A percentile compares a stretch with the other conserved stretches of the same genome.
phyloP scores from a whole-genome alignment of 64 coral and sea anemone species.

The Porites lutea region DNA sequence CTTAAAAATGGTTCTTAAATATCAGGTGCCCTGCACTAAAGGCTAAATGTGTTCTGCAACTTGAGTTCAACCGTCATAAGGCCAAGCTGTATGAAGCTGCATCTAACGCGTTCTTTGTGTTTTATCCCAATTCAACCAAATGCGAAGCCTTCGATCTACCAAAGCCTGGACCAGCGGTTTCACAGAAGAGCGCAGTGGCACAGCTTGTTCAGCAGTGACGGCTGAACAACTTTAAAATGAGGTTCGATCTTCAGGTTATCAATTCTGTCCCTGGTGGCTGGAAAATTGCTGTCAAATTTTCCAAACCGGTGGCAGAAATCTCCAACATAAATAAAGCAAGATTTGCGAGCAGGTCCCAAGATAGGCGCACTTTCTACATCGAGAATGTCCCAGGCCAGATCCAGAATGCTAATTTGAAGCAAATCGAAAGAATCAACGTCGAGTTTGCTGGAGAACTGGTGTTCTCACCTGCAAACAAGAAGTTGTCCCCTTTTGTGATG shows the following conservation, averaged over 20 bases:
- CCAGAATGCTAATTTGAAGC: no score
- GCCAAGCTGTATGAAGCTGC: conserved; percentile 4
- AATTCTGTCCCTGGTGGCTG: conserved; percentile 23
- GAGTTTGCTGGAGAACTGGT: conserved; percentile 5
- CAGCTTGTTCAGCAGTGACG: background rate
- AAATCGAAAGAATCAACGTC: no score
- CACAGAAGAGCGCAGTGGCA: background rate
- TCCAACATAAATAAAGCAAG: no score
- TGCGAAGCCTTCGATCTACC: conserved; percentile 2
- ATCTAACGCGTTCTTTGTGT: background rate
- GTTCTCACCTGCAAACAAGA: background rate
- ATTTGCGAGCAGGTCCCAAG: background rate
- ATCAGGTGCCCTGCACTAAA: background rate
- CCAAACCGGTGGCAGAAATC: no score
- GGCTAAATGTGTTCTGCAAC: background rate
- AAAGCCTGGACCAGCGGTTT: background rate
- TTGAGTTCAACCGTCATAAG: background rate
- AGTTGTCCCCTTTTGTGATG: background rate
- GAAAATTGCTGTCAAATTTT: background rate
- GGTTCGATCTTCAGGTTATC: conserved; percentile 17
- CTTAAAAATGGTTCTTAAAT: conserved; percentile 21
- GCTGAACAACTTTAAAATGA: conserved; percentile 21
- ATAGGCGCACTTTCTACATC: background rate
- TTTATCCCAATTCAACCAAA: background rate
- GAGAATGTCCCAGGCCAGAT: conserved; percentile 26